phyloP scores from a whole-genome alignment of 1,140 invertebrate species.

The Brachionus calyciflorus region DNA sequence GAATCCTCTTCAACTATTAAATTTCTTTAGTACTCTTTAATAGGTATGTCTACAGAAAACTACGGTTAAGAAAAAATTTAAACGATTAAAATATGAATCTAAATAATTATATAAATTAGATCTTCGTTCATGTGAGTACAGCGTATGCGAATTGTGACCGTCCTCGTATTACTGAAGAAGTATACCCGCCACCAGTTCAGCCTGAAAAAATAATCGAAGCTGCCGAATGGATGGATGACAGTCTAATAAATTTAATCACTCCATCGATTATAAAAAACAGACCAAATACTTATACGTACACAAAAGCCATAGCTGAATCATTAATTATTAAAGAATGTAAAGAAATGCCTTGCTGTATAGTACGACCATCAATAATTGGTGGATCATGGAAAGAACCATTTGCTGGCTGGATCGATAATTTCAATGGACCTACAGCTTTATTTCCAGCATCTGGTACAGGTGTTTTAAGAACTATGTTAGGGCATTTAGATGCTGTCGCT shows the following conservation, averaged over 20 bases:
- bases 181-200: constrained; percentile 83
- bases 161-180: constrained; percentile 62
- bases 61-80: too few species aligned
- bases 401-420: constrained; percentile 64
- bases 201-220: constrained; percentile 82
- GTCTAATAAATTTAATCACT: constrained; percentile 71
- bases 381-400: constrained; percentile 82
- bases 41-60: too few species aligned
- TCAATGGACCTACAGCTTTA: constrained; percentile 56
- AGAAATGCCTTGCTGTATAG: constrained; percentile 72
- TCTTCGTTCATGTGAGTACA: constrained; percentile 63
- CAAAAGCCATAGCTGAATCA: constrained; percentile 77
- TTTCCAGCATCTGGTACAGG: constrained; percentile 68
- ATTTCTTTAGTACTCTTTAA: too few species aligned
- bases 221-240: constrained; percentile 66
- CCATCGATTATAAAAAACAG: constrained; percentile 69
- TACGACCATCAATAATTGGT: constrained; percentile 83
- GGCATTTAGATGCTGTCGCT: constrained; percentile 71
- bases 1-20: too few species aligned
- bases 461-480: constrained; percentile 76
- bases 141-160: constrained; percentile 65
- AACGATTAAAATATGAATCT: too few species aligned
- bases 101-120: too few species aligned
- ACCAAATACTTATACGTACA: constrained; percentile 82
- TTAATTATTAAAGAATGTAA: constrained; percentile 68